phyloP scores from a whole-genome alignment of 1,140 invertebrate species.

The Lordiphosa collinella region DNA sequence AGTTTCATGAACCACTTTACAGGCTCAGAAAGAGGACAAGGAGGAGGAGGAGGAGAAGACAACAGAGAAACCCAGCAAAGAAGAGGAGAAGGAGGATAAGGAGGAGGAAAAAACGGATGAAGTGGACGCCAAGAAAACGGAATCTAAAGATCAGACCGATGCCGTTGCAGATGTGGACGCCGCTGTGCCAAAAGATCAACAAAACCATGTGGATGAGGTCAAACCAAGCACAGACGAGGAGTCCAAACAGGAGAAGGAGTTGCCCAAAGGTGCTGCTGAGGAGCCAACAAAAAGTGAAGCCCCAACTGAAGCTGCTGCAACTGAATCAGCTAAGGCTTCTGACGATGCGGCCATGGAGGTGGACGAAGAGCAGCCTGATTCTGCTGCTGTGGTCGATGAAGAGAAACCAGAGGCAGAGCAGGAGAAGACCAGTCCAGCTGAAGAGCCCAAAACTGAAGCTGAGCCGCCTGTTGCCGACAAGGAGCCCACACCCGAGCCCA shows the following conservation, averaged over 20 bases:
- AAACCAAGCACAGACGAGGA: slow-evolving; percentile 6
- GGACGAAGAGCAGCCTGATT: slow-evolving; percentile 32
- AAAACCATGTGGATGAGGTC: slow-evolving; percentile 43
- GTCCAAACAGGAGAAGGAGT: slow-evolving; percentile 15
- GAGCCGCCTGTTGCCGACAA: slow-evolving; percentile 27
- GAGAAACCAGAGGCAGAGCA: slow-evolving; percentile 20
- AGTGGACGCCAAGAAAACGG: not conserved
- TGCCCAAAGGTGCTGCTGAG: slow-evolving; percentile 10
- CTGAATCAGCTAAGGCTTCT: slow-evolving; percentile 5
- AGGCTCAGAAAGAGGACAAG: slow-evolving; percentile 47
- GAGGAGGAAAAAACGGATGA: slow-evolving; percentile 1
- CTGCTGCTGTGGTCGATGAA: slow-evolving; percentile 14
- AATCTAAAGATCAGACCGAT: slow-evolving; percentile 46
- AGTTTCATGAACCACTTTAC: slow-evolving; percentile 1
- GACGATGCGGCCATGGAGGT: slow-evolving; percentile 48
- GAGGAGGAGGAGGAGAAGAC: slow-evolving; percentile 46
- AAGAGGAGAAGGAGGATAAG: slow-evolving; percentile 6
- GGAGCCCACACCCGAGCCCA: slow-evolving; percentile 60
- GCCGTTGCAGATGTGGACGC: slow-evolving; percentile 19
- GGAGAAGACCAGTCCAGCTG: slow-evolving; percentile 12
- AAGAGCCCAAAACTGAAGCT: slow-evolving; percentile 24
- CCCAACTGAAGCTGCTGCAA: slow-evolving; percentile 16
- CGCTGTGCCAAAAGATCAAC: slow-evolving; percentile 24
- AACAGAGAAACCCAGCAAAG: slow-evolving; percentile 4
- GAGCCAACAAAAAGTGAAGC: slow-evolving; percentile 32